Base-by-base conservation (phyloP, 2,888 invertebrate species). In the Sipha maydis region DNA sequence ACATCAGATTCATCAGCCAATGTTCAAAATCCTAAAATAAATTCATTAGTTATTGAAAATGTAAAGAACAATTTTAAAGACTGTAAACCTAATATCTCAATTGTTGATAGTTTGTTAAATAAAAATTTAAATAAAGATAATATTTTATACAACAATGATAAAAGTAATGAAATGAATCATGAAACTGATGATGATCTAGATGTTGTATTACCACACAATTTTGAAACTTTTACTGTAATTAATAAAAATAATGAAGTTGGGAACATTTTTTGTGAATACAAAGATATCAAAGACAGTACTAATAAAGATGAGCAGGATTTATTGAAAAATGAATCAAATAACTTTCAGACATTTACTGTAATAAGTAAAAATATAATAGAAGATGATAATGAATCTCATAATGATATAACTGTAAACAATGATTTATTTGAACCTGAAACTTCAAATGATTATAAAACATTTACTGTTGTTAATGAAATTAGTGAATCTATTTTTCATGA, bases 171-270 rank as follows among this genome's bases (percentile, higher is more conserved):
- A 80, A 76, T 19, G 0, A 19, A 48, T 73, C 41, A 38, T 41
- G 79, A 54, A 71, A 85, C 56, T 41, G 79, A 86, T 56, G 86
- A 73, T 73, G 73, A 86, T 80, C 31, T 86, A 9, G 79, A 79
- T 80, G 79, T 86, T 34, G 38, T 80, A 79, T 80, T 61, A 8
- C 79, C 71, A 7, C 41, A 80, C 19, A 88, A 34, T 67, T 88
- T 85, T 82, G 85, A 90, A 83, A 89, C 89, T 89, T 90, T 89
- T 89, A 90, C 89, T 82, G 78, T 89, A 56, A 84, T 89, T 85
- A 89, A 89, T 34, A 85, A 89, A 41, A 28, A 77, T 2, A 85
- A 83, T 54, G 76, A 31, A 71, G 54, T n/a, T 56, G n/a, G 56
- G 21, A 71, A 89, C 34, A 61, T 17, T 75, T 71, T 38, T 77